A percentile compares a stretch with the other conserved stretches of the same genome.
phyloP scores from a whole-genome alignment of 2,797 vertebrate species.

The Podarcis siculus region DNA sequence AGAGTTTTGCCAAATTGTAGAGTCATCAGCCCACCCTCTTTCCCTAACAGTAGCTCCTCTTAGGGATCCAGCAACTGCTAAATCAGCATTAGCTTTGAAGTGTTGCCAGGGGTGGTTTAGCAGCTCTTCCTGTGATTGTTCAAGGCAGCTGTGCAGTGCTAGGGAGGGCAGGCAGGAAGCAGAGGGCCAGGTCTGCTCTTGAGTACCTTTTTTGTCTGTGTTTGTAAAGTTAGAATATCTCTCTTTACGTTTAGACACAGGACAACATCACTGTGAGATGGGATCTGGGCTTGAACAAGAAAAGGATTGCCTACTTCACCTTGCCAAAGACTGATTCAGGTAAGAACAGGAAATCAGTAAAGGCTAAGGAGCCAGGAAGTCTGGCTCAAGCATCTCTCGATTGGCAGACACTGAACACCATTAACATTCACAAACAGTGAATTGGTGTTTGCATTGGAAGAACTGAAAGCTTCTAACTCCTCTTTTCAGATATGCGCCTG shows the following conservation, averaged over 20 bases:
- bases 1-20: not conserved
- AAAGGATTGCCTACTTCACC: slow-evolving; percentile 99
- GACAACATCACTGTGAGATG: slow-evolving; percentile 99
- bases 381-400: not conserved
- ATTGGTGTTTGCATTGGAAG: not conserved
- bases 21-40: no score
- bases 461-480: not conserved
- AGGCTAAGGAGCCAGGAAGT: no score
- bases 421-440: not conserved
- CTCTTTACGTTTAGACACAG: slow-evolving; percentile 86
- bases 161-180: not conserved
- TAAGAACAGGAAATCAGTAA: slow-evolving; percentile 51
- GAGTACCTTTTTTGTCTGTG: not conserved
- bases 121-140: not conserved
- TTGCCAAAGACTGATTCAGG: slow-evolving; percentile 98
- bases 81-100: not conserved
- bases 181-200: not conserved
- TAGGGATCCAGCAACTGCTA: no score
- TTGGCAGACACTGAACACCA: not conserved
- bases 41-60: not conserved
- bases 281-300: slow-evolving; percentile 99
- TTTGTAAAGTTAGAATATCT: slow-evolving; percentile 15
- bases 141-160: not conserved
- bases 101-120: not conserved
- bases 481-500: slow-evolving; percentile 91